Evolutionary conservation across 2,113 vertebrate species (phyloP).

Genomic region (Parus major): DNA sequence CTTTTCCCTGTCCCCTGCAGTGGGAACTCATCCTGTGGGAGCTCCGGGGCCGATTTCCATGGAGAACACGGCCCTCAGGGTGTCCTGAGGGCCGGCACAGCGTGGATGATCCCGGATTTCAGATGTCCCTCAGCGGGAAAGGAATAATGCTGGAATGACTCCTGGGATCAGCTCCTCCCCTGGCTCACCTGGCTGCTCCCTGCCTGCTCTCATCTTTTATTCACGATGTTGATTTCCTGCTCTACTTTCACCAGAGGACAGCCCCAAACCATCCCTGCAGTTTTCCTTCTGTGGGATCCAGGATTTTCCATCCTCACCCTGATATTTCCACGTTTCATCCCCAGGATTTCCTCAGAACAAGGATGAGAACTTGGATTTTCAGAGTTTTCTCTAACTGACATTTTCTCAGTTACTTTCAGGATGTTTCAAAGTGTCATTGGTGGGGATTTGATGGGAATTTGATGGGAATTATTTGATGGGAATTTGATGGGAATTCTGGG

Average conservation of each 20-base stretch:
- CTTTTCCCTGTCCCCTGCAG: fast-evolving
- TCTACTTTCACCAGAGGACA: neutral
- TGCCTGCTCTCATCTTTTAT: slow-evolving; percentile 29
- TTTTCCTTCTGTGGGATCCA: neutral
- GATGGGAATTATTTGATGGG: too few relatives aligned
- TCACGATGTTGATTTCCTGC: neutral
- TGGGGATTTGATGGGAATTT: too few relatives aligned
- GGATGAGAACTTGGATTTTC: neutral
- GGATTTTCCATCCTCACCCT: neutral
- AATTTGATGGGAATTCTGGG: neutral
- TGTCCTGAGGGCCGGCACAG: neutral
- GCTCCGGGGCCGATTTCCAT: neutral
- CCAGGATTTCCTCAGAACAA: neutral
- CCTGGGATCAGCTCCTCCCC: neutral
- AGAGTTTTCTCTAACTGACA: neutral
- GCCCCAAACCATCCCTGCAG: neutral
- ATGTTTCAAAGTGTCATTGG: neutral
- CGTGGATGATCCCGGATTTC: neutral
- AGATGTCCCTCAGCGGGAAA: neutral
- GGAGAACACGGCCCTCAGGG: neutral
- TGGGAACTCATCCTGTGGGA: neutral
- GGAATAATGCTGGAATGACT: neutral
- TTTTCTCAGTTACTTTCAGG: neutral
- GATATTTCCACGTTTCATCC: neutral
- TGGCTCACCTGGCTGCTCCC: neutral